Evolutionary conservation across 2,797 vertebrate genomes (phyloP).

Genomic region (Enteromius anoplus): DNA sequence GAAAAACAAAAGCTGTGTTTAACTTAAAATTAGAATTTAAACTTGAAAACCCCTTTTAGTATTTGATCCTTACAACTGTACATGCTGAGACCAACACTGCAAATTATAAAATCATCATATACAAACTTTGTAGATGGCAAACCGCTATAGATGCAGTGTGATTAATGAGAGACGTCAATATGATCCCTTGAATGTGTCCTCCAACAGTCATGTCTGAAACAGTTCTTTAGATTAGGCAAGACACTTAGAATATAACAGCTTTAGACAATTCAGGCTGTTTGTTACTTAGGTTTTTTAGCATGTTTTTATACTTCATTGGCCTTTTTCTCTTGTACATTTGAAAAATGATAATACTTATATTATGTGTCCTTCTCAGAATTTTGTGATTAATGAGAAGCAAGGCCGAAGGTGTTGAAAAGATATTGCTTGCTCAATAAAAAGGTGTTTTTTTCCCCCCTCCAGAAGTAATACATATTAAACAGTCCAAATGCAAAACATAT

Average conservation of each 20-base stretch:
- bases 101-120: neutral
- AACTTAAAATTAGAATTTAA: no score
- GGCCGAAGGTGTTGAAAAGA: constrained; percentile 64
- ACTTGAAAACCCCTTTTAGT: neutral
- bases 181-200: neutral
- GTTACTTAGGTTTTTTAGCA: neutral
- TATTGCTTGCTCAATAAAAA: constrained; percentile 67
- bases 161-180: constrained; percentile 7
- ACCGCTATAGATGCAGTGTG: neutral
- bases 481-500: constrained; percentile 65
- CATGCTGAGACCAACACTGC: constrained; percentile 1
- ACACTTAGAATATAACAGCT: neutral
- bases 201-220: neutral
- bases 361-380: constrained; percentile 65
- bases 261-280: neutral
- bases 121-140: neutral
- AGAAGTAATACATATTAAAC: constrained; percentile 66
- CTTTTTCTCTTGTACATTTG: constrained; percentile 59
- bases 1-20: neutral
- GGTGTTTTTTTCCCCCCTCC: constrained; percentile 61
- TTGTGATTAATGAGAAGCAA: constrained; percentile 64
- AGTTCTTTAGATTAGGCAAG: neutral
- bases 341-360: constrained; percentile 67
- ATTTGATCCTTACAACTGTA: neutral
- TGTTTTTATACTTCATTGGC: neutral